These are phyloP conservation scores for Heliconius himera DNA, from an alignment of 1,140 invertebrate species.

Conservation along the genomic window DNA sequence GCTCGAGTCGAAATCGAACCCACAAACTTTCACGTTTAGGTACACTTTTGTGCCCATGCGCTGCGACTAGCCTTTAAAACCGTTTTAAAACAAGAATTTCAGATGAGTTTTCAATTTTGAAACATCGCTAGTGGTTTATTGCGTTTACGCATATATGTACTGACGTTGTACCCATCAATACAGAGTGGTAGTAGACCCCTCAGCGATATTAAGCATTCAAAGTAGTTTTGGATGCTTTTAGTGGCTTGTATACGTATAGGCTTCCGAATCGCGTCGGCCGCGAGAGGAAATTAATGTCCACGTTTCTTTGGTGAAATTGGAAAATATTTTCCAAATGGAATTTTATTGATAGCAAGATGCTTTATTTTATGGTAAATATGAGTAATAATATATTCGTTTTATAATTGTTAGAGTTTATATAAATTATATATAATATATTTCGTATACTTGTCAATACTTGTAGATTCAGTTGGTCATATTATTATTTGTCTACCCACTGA, in stretches of 20 bases:
- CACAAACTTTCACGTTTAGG: too few species aligned
- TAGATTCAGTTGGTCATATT: too few species aligned
- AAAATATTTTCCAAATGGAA: not conserved
- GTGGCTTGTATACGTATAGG: not conserved
- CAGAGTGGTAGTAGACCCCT: not conserved
- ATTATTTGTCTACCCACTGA: too few species aligned
- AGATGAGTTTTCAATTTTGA: not conserved
- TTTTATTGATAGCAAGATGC: not conserved
- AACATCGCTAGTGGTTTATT: not conserved
- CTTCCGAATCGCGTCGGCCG: not conserved
- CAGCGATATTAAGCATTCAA: conserved; percentile 11
- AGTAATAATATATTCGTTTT: too few species aligned
- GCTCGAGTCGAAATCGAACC: too few species aligned
- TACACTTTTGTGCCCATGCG: too few species aligned
- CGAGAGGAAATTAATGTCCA: conserved; percentile 10
- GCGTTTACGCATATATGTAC: not conserved
- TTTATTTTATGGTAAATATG: not conserved
- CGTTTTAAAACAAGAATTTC: not conserved
- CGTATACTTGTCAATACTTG: too few species aligned
- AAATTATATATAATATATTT: too few species aligned
- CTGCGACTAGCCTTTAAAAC: too few species aligned
- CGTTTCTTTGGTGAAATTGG: not conserved
- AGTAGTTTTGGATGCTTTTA: conserved; percentile 11
- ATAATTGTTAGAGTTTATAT: too few species aligned
- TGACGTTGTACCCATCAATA: not conserved